phyloP scores from a whole-genome alignment of 2,797 vertebrate genomes.

The Rhinoraja longicauda region DNA sequence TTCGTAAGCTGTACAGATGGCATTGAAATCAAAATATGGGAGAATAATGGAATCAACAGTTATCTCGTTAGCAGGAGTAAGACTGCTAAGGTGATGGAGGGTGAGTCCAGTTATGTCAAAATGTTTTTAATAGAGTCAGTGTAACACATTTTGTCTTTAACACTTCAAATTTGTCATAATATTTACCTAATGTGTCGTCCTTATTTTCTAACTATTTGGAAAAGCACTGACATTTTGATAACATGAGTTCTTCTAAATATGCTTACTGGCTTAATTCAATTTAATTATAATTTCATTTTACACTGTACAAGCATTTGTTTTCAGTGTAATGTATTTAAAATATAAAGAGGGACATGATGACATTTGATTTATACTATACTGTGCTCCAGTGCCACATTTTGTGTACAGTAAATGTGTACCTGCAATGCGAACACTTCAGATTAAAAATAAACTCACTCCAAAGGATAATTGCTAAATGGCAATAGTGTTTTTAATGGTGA shows the following conservation, averaged over 20 bases:
- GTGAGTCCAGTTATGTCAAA: conserved; percentile 72
- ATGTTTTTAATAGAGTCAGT: neutral
- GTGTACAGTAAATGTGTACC: neutral
- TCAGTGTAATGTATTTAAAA: neutral
- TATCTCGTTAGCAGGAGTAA: conserved; percentile 77
- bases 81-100: conserved; percentile 70
- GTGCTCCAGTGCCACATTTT: neutral
- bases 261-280: neutral
- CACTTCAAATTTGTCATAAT: conserved; percentile 5
- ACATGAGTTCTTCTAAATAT: neutral
- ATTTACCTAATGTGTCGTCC: neutral
- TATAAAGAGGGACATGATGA: neutral
- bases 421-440: neutral
- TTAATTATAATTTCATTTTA: neutral
- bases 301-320: neutral
- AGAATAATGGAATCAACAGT: conserved; percentile 69
- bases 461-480: neutral
- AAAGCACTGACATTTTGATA: neutral
- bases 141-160: neutral
- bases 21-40: conserved; percentile 69
- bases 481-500: neutral
- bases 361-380: neutral
- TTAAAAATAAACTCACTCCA: neutral
- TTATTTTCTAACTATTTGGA: conserved; percentile 6
- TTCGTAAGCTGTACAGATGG: conserved; percentile 74